A percentile compares a stretch with the other conserved stretches of the same genome.
Conservation (phyloP, 2,888 invertebrate genomes). For the Lasioglossum pauxillum region DNA sequence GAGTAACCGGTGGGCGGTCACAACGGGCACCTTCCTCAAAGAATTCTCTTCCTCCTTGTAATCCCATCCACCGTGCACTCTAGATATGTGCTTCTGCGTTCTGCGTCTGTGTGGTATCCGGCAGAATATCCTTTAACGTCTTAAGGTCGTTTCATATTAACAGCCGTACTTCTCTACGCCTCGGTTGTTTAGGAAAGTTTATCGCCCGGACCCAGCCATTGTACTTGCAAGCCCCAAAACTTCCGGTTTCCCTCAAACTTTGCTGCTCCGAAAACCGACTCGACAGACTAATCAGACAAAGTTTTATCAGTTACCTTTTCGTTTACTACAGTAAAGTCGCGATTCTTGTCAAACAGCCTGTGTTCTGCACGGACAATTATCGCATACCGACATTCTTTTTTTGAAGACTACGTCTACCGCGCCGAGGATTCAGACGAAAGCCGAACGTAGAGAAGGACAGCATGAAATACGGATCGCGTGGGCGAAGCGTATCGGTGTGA, state of each 20-base stretch:
- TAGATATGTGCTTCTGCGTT: background rate
- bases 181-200: background rate
- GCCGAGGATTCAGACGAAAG: no score
- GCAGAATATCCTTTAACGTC: slow-evolving; percentile 11
- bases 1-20: slow-evolving; percentile 51
- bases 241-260: background rate
- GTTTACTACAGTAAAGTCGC: no score
- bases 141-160: slow-evolving; percentile 15
- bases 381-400: no score
- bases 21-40: slow-evolving; percentile 54
- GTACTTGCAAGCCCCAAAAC: background rate
- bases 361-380: no score
- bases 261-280: no score
- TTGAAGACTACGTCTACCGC: no score
- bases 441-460: no score
- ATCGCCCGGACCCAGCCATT: background rate
- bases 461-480: no score
- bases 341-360: no score
- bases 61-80: slow-evolving; percentile 40
- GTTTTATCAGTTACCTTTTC: no score
- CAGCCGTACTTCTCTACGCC: background rate
- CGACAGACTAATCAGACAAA: no score
- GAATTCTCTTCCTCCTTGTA: slow-evolving; percentile 36
- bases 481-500: no score
- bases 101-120: slow-evolving; percentile 12